phyloP scores from a whole-genome alignment of 1,140 invertebrate genomes.

The Neodiprion virginianus region DNA sequence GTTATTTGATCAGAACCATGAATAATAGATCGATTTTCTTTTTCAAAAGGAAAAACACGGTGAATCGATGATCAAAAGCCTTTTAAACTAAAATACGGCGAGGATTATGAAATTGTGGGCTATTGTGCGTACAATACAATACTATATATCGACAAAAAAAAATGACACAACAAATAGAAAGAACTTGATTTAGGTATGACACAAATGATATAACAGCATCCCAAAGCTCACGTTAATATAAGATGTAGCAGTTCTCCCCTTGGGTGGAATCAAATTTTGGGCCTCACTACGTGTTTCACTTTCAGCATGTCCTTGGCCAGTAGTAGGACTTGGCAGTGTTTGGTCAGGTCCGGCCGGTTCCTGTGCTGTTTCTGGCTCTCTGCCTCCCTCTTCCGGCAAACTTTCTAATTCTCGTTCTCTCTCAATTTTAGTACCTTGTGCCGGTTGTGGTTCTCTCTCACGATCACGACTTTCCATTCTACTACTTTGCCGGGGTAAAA shows the following conservation, averaged over 20 bases:
- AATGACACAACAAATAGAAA: background rate
- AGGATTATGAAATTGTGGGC: too few relatives aligned
- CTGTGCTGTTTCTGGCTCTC: slow-evolving; percentile 64
- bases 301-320: slow-evolving; percentile 52
- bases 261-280: slow-evolving; percentile 58
- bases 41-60: too few relatives aligned
- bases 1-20: too few relatives aligned
- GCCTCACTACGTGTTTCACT: slow-evolving; percentile 51
- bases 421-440: slow-evolving; percentile 52
- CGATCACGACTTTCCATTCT: slow-evolving; percentile 49
- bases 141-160: slow-evolving; percentile 20
- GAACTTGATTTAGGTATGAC: background rate
- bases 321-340: slow-evolving; percentile 63
- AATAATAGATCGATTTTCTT: too few relatives aligned
- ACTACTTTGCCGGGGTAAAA: slow-evolving; percentile 52
- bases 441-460: slow-evolving; percentile 42
- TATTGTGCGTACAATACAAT: too few relatives aligned
- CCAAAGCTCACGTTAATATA: slow-evolving; percentile 64
- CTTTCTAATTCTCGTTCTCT: slow-evolving; percentile 53
- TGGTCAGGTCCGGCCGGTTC: slow-evolving; percentile 68
- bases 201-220: background rate
- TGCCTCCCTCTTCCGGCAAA: slow-evolving; percentile 52
- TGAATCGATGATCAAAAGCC: too few relatives aligned
- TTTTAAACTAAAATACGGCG: too few relatives aligned
- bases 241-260: slow-evolving; percentile 66